Percentiles rank a stretch among this genome's conserved stretches.
Evolutionary conservation across 2,797 vertebrate genomes (phyloP).

Genomic region (Numenius phaeopus): DNA sequence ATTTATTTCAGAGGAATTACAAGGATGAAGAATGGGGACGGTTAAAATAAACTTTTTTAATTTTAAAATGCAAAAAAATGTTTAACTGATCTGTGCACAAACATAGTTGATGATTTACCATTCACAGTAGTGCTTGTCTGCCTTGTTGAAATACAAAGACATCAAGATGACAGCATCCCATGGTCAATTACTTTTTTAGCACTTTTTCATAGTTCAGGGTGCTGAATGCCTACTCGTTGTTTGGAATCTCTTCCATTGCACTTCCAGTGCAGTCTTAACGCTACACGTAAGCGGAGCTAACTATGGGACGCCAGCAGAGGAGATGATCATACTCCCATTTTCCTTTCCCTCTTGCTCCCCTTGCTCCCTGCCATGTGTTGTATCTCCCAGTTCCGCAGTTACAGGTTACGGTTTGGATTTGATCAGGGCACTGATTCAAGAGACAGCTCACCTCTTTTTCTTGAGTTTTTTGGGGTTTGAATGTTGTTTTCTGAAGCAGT

Average conservation of each 20-base stretch:
- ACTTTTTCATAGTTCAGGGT: neutral
- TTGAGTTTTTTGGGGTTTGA: neutral
- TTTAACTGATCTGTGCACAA: neutral
- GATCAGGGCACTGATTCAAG: neutral
- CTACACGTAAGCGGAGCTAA: neutral
- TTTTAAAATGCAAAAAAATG: neutral
- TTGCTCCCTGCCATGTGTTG: accelerated
- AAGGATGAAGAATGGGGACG: neutral
- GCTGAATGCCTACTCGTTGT: neutral
- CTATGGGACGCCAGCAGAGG: neutral
- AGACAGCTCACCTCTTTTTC: neutral
- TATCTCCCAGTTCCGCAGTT: neutral
- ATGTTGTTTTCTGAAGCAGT: neutral
- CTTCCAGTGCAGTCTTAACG: neutral
- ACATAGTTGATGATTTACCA: neutral
- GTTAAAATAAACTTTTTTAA: neutral
- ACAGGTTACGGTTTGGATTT: neutral
- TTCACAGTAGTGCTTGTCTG: neutral
- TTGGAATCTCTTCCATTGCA: neutral
- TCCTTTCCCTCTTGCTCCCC: accelerated
- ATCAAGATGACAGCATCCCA: neutral
- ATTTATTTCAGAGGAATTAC: neutral
- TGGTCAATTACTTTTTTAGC: neutral
- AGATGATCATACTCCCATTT: neutral
- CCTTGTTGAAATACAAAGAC: neutral